Evolutionary conservation across 2,797 vertebrate species (phyloP).

Genomic region (Chrysolophus pictus): DNA sequence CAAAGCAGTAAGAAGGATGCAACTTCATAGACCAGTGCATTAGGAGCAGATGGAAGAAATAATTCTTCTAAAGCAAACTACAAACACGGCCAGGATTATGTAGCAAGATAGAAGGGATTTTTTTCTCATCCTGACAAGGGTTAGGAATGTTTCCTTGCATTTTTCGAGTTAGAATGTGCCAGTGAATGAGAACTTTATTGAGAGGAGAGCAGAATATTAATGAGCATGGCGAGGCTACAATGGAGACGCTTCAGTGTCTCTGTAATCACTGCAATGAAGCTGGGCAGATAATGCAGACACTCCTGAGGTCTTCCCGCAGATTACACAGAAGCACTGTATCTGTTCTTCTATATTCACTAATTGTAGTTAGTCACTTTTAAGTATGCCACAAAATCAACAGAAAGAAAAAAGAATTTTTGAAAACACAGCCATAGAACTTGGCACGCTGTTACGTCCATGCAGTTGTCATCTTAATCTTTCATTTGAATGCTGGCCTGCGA

Average conservation of each 20-base stretch:
- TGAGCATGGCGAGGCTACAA: not conserved
- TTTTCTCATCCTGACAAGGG: not conserved
- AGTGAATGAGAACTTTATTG: not conserved
- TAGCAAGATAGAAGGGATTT: constrained; percentile 1
- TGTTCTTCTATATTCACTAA: not conserved
- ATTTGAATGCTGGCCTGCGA: not conserved
- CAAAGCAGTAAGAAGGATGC: not conserved
- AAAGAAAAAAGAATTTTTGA: not conserved
- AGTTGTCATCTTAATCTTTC: not conserved
- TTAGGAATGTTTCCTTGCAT: not conserved
- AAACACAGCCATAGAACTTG: accelerated
- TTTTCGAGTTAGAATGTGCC: not conserved
- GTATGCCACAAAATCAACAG: not conserved
- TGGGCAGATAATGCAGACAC: not conserved
- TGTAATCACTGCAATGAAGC: not conserved
- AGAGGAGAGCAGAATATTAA: not conserved
- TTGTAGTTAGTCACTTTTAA: not conserved
- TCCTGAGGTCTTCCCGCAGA: not conserved
- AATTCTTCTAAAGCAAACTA: not conserved
- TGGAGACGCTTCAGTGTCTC: not conserved
- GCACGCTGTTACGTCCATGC: accelerated
- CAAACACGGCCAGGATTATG: not conserved
- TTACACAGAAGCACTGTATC: not conserved
- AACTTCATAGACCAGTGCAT: not conserved
- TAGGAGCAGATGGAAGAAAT: constrained; percentile 1